A percentile compares a stretch with the other conserved stretches of the same genome.
phyloP scores from a whole-genome alignment of 2,797 vertebrate genomes.

The Otus scops region DNA sequence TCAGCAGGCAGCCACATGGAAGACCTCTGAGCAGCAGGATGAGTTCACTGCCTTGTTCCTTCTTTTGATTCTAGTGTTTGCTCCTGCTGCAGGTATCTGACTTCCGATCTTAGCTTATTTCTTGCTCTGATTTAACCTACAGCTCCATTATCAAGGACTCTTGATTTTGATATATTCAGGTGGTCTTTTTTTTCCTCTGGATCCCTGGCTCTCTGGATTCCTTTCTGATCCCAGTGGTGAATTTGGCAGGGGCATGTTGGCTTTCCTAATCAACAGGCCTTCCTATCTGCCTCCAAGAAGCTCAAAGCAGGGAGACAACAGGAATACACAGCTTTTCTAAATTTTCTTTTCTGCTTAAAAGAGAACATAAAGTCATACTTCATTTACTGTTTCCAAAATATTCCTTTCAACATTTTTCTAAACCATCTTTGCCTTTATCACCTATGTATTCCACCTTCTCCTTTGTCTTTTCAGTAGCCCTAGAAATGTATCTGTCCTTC shows the following conservation, averaged over 20 bases:
- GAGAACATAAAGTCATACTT: background rate
- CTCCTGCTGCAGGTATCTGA: background rate
- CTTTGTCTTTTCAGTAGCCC: background rate
- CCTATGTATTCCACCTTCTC: background rate
- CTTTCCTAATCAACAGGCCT: background rate
- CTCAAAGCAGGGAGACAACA: background rate
- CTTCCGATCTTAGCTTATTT: background rate
- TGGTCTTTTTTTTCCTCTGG: background rate
- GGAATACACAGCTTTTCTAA: background rate
- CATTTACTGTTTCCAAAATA: background rate
- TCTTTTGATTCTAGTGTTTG: background rate
- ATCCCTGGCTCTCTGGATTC: background rate
- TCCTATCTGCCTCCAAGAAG: background rate
- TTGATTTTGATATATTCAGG: background rate
- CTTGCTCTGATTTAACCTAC: background rate
- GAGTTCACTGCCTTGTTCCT: background rate
- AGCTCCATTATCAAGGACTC: background rate
- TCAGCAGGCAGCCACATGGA: background rate
- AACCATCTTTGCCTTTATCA: background rate
- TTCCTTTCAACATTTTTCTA: background rate
- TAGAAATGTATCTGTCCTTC: background rate
- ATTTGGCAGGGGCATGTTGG: background rate
- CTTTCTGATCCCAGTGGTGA: background rate
- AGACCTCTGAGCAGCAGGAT: background rate
- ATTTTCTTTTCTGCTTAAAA: background rate